A percentile compares a stretch with the other conserved stretches of the same genome.
Conservation (phyloP, 2,797 vertebrate genomes). For the Ibycter americanus region DNA sequence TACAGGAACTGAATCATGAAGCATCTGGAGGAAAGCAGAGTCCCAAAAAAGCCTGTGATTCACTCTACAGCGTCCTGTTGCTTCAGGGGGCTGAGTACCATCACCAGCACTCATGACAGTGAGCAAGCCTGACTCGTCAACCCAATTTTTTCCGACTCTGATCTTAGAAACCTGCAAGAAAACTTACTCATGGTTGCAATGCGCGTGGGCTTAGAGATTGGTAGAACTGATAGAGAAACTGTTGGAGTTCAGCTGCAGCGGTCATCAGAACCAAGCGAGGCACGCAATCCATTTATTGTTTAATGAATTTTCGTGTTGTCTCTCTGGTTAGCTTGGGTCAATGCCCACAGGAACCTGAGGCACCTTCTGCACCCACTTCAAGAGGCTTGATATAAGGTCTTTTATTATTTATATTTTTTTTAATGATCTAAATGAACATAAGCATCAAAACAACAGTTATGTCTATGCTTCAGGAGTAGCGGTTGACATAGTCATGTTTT, state of each 20-base stretch:
- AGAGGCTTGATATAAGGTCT: background rate
- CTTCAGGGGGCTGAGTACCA: background rate
- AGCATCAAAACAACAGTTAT: background rate
- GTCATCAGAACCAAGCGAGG: background rate
- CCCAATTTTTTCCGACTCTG: slow-evolving; percentile 9
- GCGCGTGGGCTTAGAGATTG: background rate
- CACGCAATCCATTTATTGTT: background rate
- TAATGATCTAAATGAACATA: background rate
- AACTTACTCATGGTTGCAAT: background rate
- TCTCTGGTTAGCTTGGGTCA: background rate
- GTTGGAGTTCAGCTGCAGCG: background rate
- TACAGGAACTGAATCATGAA: slow-evolving; percentile 44
- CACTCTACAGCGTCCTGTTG: slow-evolving; percentile 33
- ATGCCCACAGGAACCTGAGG: background rate
- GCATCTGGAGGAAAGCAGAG: slow-evolving; percentile 8
- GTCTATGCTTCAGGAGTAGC: background rate
- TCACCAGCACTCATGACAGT: slow-evolving; percentile 18
- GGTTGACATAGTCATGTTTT: background rate
- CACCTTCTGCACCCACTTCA: background rate
- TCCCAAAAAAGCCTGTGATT: slow-evolving; percentile 67
- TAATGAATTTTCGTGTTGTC: background rate
- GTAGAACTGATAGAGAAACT: background rate
- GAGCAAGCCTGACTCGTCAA: slow-evolving; percentile 28
- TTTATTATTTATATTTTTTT: background rate
- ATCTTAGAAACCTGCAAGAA: background rate